phyloP scores from a whole-genome alignment of 1,140 invertebrate species.

The Bombus pascuorum region DNA sequence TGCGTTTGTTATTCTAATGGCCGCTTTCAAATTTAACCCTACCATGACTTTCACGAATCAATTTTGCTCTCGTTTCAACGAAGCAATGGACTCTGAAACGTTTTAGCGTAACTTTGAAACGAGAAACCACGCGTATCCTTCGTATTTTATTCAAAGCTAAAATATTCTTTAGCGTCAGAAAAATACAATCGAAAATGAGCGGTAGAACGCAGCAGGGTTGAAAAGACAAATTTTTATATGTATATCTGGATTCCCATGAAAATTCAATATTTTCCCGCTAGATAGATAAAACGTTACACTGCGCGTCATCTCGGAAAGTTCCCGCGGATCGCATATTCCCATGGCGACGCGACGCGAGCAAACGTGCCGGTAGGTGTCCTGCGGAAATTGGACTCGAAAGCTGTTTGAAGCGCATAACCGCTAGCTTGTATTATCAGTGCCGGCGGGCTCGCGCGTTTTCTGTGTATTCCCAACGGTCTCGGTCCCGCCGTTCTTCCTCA shows the following conservation, averaged over 20 bases:
- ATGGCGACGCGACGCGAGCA: not conserved
- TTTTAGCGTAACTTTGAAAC: too few species aligned
- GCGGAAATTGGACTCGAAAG: slow-evolving; percentile 29
- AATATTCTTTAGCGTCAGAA: too few species aligned
- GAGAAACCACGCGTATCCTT: too few species aligned
- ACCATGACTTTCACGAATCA: too few species aligned
- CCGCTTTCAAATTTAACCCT: not conserved
- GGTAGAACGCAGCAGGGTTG: too few species aligned
- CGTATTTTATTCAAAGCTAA: too few species aligned
- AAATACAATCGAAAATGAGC: too few species aligned
- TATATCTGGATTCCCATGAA: not conserved
- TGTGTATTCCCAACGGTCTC: slow-evolving; percentile 22
- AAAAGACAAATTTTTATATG: too few species aligned
- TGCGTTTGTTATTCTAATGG: not conserved
- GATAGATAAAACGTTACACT: not conserved
- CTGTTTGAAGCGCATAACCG: slow-evolving; percentile 21
- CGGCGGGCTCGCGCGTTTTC: slow-evolving; percentile 33
- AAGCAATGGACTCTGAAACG: too few species aligned
- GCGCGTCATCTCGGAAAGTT: not conserved
- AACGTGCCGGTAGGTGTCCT: slow-evolving; percentile 11
- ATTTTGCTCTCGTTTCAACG: too few species aligned
- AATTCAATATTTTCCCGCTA: not conserved
- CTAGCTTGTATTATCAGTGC: slow-evolving; percentile 39
- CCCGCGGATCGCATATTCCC: not conserved
- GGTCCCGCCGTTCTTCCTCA: slow-evolving; percentile 8